Base-by-base conservation (phyloP, 2,113 vertebrate species). In the Trematomus loennbergii region DNA sequence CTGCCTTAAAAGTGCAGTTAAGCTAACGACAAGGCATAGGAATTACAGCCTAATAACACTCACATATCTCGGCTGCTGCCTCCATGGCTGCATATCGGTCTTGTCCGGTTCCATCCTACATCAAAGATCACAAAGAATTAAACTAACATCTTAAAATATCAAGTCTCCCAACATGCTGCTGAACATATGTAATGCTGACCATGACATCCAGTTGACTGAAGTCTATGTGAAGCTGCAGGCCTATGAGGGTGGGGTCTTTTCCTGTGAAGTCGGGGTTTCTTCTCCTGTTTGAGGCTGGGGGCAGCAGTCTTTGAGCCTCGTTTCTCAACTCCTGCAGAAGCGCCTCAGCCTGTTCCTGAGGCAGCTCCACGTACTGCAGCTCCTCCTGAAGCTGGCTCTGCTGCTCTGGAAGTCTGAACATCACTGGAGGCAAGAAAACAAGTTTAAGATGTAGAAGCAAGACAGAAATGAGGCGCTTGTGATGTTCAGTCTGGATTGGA, bases 371-470 rank as follows among this genome's bases (percentile, higher is more conserved):
- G 1, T 95, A 97, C 8, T 92, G 87, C 77, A 98, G 91, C 83
- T 97, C 96, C 58, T 97, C 96, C 85, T 96, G 82, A 66, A 95
- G 93, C 45, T 96, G 93, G 0, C 91, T 92, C 72, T 94, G 92
- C 73, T 93, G 92, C 74, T 96, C 95, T 20, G 97, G 97, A 50
- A 97, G 94, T 54, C 94, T 96, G 84, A 96, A 98, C 86, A 97
- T 97, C 73, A 94, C 97, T 98, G 84, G 17, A 75, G 48, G 55
- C 36, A n/a, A 9, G 33, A 9, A 13, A 70, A 75, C 10, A 17
- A 83, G 29, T 15, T 9, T 11, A 20, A 18, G 20, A 17, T 53
- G 63, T 29, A 16, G 16, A 11, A 20, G 12, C 13, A 12, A 48
- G 54, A 12, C 1, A 9, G 45, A 40, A 40, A 7, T 25, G 1